Conservation (phyloP, 64 coral and sea anemone species). For the Orbicella faveolata region DNA sequence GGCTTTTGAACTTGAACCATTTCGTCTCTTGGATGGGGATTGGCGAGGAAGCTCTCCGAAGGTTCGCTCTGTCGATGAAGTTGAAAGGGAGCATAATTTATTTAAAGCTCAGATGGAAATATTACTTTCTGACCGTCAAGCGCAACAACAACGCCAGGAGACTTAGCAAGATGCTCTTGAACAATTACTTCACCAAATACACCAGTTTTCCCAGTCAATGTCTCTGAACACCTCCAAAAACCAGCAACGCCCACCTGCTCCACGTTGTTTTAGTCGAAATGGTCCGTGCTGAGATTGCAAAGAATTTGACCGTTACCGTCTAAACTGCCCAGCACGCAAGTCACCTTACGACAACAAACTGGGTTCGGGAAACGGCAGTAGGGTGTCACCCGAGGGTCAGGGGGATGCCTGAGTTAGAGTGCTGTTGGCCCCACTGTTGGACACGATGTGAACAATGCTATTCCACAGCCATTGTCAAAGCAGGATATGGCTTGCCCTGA, state of each 20-base stretch:
- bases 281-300: constrained; percentile 27
- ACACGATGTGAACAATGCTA: background rate
- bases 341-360: background rate
- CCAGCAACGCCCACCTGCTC: constrained; percentile 1
- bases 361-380: constrained; percentile 15
- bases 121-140: background rate
- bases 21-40: constrained; percentile 25
- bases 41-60: background rate
- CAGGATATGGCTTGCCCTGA: background rate
- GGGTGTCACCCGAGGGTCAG: constrained; percentile 11
- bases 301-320: constrained; percentile 14
- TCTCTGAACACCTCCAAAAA: background rate
- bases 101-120: constrained; percentile 12
- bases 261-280: background rate
- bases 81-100: background rate
- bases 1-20: constrained; percentile 35
- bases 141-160: background rate
- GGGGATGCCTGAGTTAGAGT: constrained; percentile 25
- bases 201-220: constrained; percentile 5
- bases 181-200: background rate
- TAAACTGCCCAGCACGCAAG: constrained; percentile 5
- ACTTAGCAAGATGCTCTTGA: background rate
- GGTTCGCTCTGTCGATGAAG: constrained; percentile 13
- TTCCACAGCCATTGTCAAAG: background rate
- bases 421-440: background rate